phyloP scores from a whole-genome alignment of 2,888 invertebrate genomes.

The Drosophila sordidapex region DNA sequence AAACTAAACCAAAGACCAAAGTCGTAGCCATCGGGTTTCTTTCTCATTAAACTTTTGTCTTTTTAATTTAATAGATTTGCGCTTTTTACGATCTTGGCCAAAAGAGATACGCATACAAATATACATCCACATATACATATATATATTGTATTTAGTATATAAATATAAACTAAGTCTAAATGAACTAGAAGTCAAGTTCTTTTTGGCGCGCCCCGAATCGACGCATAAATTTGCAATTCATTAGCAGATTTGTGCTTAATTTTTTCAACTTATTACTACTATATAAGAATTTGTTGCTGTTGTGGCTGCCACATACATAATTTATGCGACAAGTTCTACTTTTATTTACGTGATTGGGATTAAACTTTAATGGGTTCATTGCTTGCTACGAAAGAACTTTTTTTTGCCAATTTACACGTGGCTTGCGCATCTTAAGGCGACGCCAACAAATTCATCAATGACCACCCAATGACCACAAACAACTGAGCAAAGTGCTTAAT shows the following conservation, averaged over 20 bases:
- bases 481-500: slow-evolving; percentile 70
- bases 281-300: slow-evolving; percentile 32
- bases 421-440: slow-evolving; percentile 24
- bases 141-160: slow-evolving; percentile 21
- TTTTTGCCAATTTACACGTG: slow-evolving; percentile 69
- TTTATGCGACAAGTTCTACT: slow-evolving; percentile 78
- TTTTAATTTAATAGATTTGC: slow-evolving; percentile 72
- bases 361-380: slow-evolving; percentile 79
- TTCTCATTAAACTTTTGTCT: slow-evolving; percentile 71
- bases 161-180: slow-evolving; percentile 50
- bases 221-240: slow-evolving; percentile 79
- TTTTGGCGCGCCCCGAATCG: slow-evolving; percentile 71
- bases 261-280: slow-evolving; percentile 56
- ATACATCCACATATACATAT: slow-evolving; percentile 11
- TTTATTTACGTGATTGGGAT: slow-evolving; percentile 77
- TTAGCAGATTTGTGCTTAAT: slow-evolving; percentile 68
- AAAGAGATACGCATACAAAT: slow-evolving; percentile 14
- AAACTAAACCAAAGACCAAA: slow-evolving; percentile 25
- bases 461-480: slow-evolving; percentile 33
- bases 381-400: slow-evolving; percentile 57
- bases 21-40: slow-evolving; percentile 67
- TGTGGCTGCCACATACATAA: slow-evolving; percentile 64
- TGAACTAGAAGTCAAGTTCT: slow-evolving; percentile 81
- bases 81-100: slow-evolving; percentile 67
- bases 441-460: slow-evolving; percentile 68